These are phyloP conservation scores for Eclectus roratus DNA, from an alignment of 2,113 vertebrate genomes.

Conservation along the genomic window DNA sequence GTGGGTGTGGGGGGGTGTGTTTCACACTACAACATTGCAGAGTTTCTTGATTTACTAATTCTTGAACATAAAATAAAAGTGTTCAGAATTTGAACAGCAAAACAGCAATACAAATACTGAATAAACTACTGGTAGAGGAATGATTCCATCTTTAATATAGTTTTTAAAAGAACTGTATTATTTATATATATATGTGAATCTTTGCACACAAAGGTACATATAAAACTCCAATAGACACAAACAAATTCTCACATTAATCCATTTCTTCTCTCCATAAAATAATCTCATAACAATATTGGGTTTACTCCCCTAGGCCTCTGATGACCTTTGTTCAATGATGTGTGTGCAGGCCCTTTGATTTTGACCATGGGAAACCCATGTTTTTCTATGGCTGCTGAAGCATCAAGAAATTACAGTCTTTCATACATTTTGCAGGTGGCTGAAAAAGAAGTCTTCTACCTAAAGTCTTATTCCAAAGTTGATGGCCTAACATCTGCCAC, in stretches of 20 bases:
- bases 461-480: not conserved
- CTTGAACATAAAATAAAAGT: not conserved
- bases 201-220: not conserved
- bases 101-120: not conserved
- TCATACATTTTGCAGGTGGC: not conserved
- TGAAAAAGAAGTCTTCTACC: not conserved
- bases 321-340: not conserved
- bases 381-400: not conserved
- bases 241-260: not conserved
- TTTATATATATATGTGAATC: not conserved
- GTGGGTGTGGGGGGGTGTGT: no score
- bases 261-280: not conserved
- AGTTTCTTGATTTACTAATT: not conserved
- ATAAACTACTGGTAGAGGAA: not conserved
- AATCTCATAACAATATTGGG: not conserved
- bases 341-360: not conserved
- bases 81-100: not conserved
- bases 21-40: not conserved
- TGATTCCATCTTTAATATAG: not conserved
- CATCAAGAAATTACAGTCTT: not conserved
- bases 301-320: not conserved
- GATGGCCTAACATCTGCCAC: not conserved
- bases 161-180: not conserved
- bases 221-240: not conserved
- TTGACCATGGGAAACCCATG: not conserved